Evolutionary conservation across 2,888 invertebrate genomes (phyloP).

Genomic region (Pterostichus madidus): DNA sequence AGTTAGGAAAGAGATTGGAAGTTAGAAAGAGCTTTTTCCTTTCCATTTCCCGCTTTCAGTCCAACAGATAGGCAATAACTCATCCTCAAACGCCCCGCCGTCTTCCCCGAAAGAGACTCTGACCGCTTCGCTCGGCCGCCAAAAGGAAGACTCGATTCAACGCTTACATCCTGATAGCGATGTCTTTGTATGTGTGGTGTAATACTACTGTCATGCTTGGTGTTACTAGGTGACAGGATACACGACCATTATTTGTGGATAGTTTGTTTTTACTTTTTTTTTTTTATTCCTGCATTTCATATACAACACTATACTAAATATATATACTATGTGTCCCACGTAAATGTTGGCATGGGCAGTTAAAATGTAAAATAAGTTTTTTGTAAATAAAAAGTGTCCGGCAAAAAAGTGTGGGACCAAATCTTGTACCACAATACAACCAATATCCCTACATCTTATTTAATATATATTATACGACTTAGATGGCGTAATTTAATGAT

Average conservation of each 20-base stretch:
- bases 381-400: too few relatives aligned
- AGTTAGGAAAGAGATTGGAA: slow-evolving; percentile 71
- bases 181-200: slow-evolving; percentile 71
- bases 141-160: slow-evolving; percentile 77
- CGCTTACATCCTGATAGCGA: slow-evolving; percentile 73
- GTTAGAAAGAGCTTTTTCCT: slow-evolving; percentile 74
- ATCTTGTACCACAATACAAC: too few relatives aligned
- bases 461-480: too few relatives aligned
- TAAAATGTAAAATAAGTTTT: too few relatives aligned
- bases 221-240: slow-evolving; percentile 77
- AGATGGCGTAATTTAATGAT: too few relatives aligned
- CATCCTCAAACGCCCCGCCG: slow-evolving; percentile 73
- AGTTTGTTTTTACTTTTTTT: too few relatives aligned
- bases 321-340: too few relatives aligned
- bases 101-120: slow-evolving; percentile 70
- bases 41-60: slow-evolving; percentile 75
- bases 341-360: too few relatives aligned
- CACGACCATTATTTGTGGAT: neutral
- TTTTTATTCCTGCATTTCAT: too few relatives aligned
- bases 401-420: too few relatives aligned
- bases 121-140: slow-evolving; percentile 16
- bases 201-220: slow-evolving; percentile 77
- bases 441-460: too few relatives aligned
- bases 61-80: slow-evolving; percentile 76
- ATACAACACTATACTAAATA: too few relatives aligned